These are phyloP conservation scores for Araneus ventricosus DNA, from an alignment of 1,140 invertebrate genomes.

Conservation along the genomic window DNA sequence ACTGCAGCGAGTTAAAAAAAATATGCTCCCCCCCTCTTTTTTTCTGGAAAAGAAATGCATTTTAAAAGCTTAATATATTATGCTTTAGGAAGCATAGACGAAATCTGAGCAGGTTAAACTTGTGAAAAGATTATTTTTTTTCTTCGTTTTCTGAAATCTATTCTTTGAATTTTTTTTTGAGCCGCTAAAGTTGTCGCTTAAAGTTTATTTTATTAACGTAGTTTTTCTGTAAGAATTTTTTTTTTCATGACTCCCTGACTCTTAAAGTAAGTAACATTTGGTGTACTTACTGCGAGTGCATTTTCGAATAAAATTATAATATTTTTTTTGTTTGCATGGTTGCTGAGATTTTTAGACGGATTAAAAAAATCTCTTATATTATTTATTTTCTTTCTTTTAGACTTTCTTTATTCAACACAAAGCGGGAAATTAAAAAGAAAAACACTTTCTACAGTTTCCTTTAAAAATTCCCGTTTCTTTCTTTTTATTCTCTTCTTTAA, in stretches of 20 bases:
- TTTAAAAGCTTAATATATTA: conserved; percentile 38
- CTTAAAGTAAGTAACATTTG: conserved; percentile 54
- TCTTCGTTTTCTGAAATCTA: background rate
- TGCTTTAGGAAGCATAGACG: conserved; percentile 3
- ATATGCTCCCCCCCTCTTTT: background rate
- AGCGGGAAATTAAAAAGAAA: conserved; percentile 3
- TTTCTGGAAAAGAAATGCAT: background rate
- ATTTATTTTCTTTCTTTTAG: background rate
- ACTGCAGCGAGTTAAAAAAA: background rate
- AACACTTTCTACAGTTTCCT: background rate
- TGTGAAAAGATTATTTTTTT: conserved; percentile 34
- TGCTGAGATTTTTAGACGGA: conserved; percentile 19
- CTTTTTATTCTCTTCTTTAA: conserved; percentile 15
- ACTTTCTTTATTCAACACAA: conserved; percentile 13
- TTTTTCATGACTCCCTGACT: conserved; percentile 1
- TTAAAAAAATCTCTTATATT: background rate
- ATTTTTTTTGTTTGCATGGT: background rate
- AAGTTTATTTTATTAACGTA: conserved; percentile 63
- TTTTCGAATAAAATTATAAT: conserved; percentile 60
- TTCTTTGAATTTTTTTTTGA: conserved; percentile 9
- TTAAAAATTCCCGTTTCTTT: conserved; percentile 11
- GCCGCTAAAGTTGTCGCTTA: background rate
- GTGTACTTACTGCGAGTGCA: conserved; percentile 33
- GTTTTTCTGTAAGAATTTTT: conserved; percentile 5
- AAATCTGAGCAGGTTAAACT: conserved; percentile 26